Evolutionary conservation across 2,888 invertebrate genomes (phyloP), one percentile per base, ranked within the genome.

Genomic region (Nemotelus nigrinus): DNA sequence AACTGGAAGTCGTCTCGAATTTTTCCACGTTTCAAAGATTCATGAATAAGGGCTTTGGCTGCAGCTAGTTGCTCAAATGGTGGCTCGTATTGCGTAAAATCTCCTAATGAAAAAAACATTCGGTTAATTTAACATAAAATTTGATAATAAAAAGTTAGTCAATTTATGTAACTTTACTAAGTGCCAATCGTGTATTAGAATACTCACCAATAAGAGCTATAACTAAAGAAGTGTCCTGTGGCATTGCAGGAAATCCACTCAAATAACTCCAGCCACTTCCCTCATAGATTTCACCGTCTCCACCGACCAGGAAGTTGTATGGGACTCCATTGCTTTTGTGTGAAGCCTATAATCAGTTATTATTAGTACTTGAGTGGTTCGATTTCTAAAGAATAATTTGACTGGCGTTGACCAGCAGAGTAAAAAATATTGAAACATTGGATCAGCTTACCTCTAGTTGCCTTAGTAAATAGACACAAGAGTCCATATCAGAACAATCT

Each of bases 251-350:
- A 60, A 86, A 81, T 2, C 85, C 83, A 50, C 88, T 87, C 25
- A 83, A 83, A 78, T 83, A 82, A 1, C 84, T 82, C 89, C 89
- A 90, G 0, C 90, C 89, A 0, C 89, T 85, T 2, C 83, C 87
- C 81, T 89, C 89, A 78, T 88, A 89, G 0, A 86, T 86, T 81
- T 87, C 85, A 0, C 89, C 89, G 80, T 88, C 86, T 1, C 88
- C 85, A 0, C 89, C 88, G 71, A 90, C 84, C 70, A 89, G 81
- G 78, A 89, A 90, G 82, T 89, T 89, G 81, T 88, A 89, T 0
- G 86, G 88, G 3, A 86, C 79, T 77, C 86, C 85, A 44, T 60
- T 67, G 25, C 78, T 68, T n/a, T 63, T 50, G 43, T 47, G 48
- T 76, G 44, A 65, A 65, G 64, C 58, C 55, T 70, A 45, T 3